Conservation (phyloP, 1,140 invertebrate species). For the Liolophura sinensis region DNA sequence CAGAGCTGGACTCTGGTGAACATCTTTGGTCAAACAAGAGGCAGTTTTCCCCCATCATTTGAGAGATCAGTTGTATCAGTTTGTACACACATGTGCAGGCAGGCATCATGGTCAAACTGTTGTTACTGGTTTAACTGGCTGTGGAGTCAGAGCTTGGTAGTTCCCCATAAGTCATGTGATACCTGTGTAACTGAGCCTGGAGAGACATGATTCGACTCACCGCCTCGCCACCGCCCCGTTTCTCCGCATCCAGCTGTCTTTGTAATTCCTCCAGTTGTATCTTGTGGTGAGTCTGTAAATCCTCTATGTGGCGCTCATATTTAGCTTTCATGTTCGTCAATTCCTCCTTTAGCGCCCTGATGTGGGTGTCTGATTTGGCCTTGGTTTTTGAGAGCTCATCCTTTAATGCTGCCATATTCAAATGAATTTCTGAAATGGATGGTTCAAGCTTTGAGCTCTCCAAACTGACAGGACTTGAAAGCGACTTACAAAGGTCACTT, state of each 20-base stretch:
- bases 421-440: conserved; percentile 4
- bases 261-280: conserved; percentile 18
- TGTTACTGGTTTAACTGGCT: neutral
- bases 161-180: conserved; percentile 39
- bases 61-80: too few relatives aligned
- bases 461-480: neutral
- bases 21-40: too few relatives aligned
- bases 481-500: too few relatives aligned
- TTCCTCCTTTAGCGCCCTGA: conserved; percentile 21
- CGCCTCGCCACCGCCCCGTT: conserved; percentile 21
- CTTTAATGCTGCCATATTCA: conserved; percentile 13
- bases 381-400: conserved; percentile 14
- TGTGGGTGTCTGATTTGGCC: conserved; percentile 14
- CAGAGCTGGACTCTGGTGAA: too few relatives aligned
- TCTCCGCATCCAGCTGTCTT: conserved; percentile 24
- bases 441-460: neutral
- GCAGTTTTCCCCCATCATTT: too few relatives aligned
- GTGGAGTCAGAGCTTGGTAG: conserved; percentile 8
- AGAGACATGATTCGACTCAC: conserved; percentile 31
- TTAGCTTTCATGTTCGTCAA: conserved; percentile 18
- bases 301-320: conserved; percentile 24
- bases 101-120: neutral
- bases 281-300: conserved; percentile 17
- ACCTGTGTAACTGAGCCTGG: conserved; percentile 33
- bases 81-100: too few relatives aligned